Percentiles rank a stretch among this genome's conserved stretches.
These are phyloP conservation scores for Callipepla californica DNA, from an alignment of 2,113 vertebrate species.

Conservation along the genomic window DNA sequence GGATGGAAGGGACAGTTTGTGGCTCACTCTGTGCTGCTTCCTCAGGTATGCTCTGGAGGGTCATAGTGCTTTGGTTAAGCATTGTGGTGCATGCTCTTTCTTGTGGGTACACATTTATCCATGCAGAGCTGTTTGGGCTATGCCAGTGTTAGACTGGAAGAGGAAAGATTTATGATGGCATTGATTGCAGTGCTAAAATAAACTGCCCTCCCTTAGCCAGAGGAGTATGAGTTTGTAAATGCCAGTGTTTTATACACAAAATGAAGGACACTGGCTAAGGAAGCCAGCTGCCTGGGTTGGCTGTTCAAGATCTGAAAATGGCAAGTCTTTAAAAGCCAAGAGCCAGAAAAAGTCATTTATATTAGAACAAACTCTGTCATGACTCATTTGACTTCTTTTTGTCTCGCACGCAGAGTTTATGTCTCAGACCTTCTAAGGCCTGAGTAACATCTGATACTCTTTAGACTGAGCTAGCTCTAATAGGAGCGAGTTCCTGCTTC, in stretches of 20 bases:
- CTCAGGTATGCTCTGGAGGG: neutral
- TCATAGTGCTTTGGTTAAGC: neutral
- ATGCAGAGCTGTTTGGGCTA: neutral
- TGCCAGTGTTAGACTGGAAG: neutral
- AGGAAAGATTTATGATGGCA: constrained; percentile 32
- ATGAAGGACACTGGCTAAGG: neutral
- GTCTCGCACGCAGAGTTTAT: constrained; percentile 74
- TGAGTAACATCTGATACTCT: constrained; percentile 74
- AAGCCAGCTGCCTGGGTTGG: constrained; percentile 48
- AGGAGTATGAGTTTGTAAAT: constrained; percentile 22
- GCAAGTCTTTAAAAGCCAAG: constrained; percentile 69
- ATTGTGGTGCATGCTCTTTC: neutral
- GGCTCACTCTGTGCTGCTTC: neutral
- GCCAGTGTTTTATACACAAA: neutral
- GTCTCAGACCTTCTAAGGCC: constrained; percentile 72
- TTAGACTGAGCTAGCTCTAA: constrained; percentile 53
- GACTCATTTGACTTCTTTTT: constrained; percentile 82
- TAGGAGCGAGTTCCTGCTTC: constrained; percentile 56
- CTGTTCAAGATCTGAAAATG: constrained; percentile 41
- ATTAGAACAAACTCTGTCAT: constrained; percentile 77
- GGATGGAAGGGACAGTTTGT: neutral
- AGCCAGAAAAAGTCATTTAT: constrained; percentile 75
- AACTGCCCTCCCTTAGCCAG: constrained; percentile 15
- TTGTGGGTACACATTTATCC: neutral
- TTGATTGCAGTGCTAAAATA: constrained; percentile 58